These are phyloP conservation scores for Bombus affinis DNA, from an alignment of 1,140 invertebrate species.

Conservation along the genomic window DNA sequence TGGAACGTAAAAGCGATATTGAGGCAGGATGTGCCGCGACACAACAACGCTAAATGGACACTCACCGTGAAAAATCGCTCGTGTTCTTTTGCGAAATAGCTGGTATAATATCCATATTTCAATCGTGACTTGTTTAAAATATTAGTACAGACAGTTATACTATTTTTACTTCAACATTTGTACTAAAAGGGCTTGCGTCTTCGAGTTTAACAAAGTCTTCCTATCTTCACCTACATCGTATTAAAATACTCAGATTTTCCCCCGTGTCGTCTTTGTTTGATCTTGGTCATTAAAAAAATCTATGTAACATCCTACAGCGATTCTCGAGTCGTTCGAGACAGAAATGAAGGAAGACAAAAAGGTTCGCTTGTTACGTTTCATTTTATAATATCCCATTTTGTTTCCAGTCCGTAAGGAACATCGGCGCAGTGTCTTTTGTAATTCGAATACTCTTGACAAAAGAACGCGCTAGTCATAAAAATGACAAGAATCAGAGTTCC, in stretches of 20 bases:
- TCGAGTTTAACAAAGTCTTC: too few relatives aligned
- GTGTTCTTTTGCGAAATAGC: not conserved
- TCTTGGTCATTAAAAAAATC: too few relatives aligned
- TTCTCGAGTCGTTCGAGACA: not conserved
- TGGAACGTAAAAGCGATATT: constrained; percentile 33
- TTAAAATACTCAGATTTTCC: too few relatives aligned
- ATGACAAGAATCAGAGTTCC: not conserved
- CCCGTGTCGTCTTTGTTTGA: too few relatives aligned
- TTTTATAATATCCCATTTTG: not conserved
- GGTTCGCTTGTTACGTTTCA: not conserved
- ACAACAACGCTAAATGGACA: constrained; percentile 3
- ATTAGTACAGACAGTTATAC: too few relatives aligned
- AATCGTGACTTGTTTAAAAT: too few relatives aligned
- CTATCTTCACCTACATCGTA: too few relatives aligned
- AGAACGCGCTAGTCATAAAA: not conserved
- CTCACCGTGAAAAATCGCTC: not conserved
- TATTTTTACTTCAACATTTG: too few relatives aligned
- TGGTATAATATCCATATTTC: not conserved
- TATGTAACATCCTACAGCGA: not conserved
- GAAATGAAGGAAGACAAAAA: not conserved
- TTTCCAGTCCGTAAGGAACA: not conserved
- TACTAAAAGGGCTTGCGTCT: too few relatives aligned
- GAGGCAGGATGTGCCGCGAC: not conserved
- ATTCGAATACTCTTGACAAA: not conserved
- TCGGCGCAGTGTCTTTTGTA: not conserved